Base-by-base conservation (phyloP, 2,797 vertebrate species). In the Phrynocephalus vlangalii region DNA sequence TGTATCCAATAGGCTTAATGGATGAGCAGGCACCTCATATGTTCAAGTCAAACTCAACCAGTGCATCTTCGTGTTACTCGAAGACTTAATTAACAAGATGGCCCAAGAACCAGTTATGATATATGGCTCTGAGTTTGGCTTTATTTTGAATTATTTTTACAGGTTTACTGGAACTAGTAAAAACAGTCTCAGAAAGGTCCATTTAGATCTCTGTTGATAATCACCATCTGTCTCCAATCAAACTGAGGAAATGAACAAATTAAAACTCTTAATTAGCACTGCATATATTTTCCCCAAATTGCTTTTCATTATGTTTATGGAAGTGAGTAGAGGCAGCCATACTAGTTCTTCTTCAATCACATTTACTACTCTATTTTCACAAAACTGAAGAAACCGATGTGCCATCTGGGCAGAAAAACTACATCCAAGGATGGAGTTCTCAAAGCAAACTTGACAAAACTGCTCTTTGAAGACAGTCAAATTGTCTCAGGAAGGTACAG, bases 211-310 rank as follows among this genome's bases (percentile, higher is more conserved):
- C 87, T 92, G 87, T 82, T 92, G 87, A 95, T 92, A 95, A 96
- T 94, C 91, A 95, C 86, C 92, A 96, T 91, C 94, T 95, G 93
- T 84, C 92, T 93, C 93, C 93, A 95, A 96, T 95, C 94, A 96
- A 96, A 96, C 79, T 13, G 20, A 94, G 85, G 94, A 94, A 90
- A 96, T 91, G 95, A 93, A 86, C 91, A 93, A 96, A 96, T 92
- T 95, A 96, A 96, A 95, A 90, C 66, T 85, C 95, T 93, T 94
- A 96, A 96, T 95, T 95, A 96, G 92, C 82, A 92, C 92, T 95
- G 90, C 94, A 86, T 87, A 95, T 94, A 90, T 94, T 94, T 93
- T 90, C 91, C 88, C 33, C 77, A 95, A 95, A 95, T 91, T 93
- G 87, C 90, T 72, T 80, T 90, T 92, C 87, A 82, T 95, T 94